Evolutionary conservation across 2,113 vertebrate species (phyloP).

Genomic region (Sitta europaea): DNA sequence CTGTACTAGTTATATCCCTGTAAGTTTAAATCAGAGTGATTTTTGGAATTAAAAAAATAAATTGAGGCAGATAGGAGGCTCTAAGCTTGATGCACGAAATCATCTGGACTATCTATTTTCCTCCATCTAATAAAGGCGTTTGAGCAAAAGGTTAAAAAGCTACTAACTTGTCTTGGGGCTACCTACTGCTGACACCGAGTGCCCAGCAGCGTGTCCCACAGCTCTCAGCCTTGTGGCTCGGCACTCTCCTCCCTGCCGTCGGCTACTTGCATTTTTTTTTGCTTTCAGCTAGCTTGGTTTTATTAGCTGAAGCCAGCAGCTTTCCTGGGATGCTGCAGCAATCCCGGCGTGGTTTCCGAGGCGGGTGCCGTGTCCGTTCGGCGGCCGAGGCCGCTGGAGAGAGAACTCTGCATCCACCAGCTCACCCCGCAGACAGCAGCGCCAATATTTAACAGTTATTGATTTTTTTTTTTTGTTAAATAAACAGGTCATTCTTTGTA

Average conservation of each 20-base stretch:
- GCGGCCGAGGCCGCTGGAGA: background rate
- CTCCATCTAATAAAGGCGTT: background rate
- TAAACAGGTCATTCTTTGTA: no score
- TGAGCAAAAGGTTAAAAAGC: background rate
- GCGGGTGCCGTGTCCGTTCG: no score
- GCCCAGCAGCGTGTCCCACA: no score
- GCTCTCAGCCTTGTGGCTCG: no score
- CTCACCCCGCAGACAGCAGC: accelerated
- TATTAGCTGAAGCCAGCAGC: background rate
- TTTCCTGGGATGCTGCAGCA: background rate
- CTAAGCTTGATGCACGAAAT: background rate
- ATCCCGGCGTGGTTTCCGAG: no score
- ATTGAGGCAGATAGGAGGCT: background rate
- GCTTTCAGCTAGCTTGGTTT: background rate
- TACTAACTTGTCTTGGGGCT: background rate
- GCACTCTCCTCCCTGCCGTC: no score
- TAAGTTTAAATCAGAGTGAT: background rate
- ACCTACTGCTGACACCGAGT: background rate
- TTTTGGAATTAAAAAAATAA: background rate
- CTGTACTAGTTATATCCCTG: background rate
- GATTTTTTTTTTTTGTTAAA: background rate
- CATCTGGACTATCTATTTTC: background rate
- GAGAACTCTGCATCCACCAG: background rate
- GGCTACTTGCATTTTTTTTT: no score
- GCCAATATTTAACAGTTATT: background rate